phyloP scores from a whole-genome alignment of 2,113 vertebrate genomes.

The Paratilapia polleni region DNA sequence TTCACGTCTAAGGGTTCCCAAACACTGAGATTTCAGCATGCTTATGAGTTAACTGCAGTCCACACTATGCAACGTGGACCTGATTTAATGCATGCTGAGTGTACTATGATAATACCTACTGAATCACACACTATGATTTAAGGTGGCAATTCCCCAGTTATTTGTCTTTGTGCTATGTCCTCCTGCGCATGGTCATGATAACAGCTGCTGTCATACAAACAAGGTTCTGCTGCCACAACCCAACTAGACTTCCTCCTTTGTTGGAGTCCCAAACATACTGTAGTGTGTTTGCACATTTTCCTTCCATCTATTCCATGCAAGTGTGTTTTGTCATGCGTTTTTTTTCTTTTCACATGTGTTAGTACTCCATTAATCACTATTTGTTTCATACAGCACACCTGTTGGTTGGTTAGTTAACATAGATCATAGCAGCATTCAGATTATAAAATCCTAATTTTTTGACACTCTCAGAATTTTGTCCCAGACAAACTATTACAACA shows the following conservation, averaged over 20 bases:
- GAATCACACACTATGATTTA: background rate
- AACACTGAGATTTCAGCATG: background rate
- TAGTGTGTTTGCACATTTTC: background rate
- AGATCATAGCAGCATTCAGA: background rate
- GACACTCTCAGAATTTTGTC: background rate
- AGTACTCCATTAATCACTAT: background rate
- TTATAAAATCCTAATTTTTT: background rate
- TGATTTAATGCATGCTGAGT: background rate
- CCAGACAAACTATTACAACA: background rate
- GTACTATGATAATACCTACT: background rate
- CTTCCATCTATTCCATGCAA: too few species aligned
- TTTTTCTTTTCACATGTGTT: background rate
- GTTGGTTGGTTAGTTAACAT: too few species aligned
- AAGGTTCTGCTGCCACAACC: background rate
- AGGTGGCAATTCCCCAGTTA: background rate
- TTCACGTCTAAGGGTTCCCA: background rate
- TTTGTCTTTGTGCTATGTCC: background rate
- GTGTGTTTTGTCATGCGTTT: background rate
- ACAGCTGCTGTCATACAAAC: background rate
- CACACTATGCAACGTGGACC: background rate
- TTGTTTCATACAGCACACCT: background rate
- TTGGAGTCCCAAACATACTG: accelerated
- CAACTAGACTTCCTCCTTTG: background rate
- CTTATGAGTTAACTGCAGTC: too few species aligned
- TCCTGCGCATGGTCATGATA: background rate